Conservation (phyloP, 2,797 vertebrate species). For the Emydoidea blandingii region DNA sequence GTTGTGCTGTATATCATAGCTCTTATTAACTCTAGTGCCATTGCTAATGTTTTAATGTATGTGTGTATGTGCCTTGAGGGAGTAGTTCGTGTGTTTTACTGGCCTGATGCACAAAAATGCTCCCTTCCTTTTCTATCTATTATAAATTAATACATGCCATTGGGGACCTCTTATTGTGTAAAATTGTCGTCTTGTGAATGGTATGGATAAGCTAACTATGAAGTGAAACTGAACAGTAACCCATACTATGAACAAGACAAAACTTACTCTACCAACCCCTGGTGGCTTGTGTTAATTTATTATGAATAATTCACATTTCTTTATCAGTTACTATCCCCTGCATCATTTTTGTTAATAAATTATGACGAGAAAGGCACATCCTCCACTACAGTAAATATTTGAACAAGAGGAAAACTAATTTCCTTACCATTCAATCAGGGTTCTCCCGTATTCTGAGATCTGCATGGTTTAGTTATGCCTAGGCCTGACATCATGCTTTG, state of each 20-base stretch:
- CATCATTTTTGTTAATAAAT: slow-evolving; percentile 43
- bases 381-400: neutral
- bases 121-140: slow-evolving; percentile 73
- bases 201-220: slow-evolving; percentile 66
- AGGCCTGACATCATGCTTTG: neutral
- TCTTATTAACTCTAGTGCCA: slow-evolving; percentile 76
- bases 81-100: slow-evolving; percentile 79
- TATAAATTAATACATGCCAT: slow-evolving; percentile 81
- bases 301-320: slow-evolving; percentile 76
- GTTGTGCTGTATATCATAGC: slow-evolving; percentile 65
- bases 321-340: slow-evolving; percentile 60
- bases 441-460: accelerated
- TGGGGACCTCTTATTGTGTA: slow-evolving; percentile 76
- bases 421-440: accelerated
- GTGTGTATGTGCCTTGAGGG: slow-evolving; percentile 70
- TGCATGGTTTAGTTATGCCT: accelerated
- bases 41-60: slow-evolving; percentile 79
- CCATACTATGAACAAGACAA: slow-evolving; percentile 43
- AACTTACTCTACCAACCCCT: slow-evolving; percentile 31
- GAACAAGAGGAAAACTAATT: neutral
- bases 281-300: slow-evolving; percentile 65
- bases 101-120: slow-evolving; percentile 71
- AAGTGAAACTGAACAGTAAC: slow-evolving; percentile 66
- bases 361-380: neutral
- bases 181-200: slow-evolving; percentile 75